phyloP scores from a whole-genome alignment of 1,140 invertebrate genomes.

The Aporrectodea caliginosa region DNA sequence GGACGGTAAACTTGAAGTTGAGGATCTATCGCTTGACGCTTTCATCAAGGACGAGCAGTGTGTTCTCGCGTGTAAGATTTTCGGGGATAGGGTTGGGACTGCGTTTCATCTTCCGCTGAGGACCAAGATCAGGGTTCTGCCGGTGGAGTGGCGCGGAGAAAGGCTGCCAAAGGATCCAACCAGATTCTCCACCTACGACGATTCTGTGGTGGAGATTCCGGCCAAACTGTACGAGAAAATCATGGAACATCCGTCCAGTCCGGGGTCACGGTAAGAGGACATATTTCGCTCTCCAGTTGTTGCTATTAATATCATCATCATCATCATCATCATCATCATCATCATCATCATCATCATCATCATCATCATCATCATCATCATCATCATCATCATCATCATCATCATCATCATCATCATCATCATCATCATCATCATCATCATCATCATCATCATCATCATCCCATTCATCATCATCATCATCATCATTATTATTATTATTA shows the following conservation, averaged over 20 bases:
- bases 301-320: neutral
- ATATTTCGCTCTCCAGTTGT: too few species aligned
- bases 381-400: conserved; percentile 2
- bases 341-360: conserved; percentile 3
- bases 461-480: neutral
- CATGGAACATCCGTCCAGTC: neutral
- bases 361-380: conserved; percentile 2
- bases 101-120: neutral
- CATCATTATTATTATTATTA: neutral
- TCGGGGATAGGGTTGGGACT: neutral
- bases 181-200: neutral
- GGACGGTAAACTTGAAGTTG: neutral
- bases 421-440: neutral
- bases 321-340: conserved; percentile 2
- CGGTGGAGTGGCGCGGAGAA: neutral
- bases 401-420: neutral
- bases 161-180: neutral
- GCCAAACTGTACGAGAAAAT: neutral
- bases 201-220: neutral
- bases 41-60: neutral
- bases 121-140: neutral
- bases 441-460: neutral
- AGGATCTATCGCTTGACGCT: neutral
- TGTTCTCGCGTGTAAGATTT: neutral
- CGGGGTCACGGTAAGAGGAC: too few species aligned